A percentile compares a stretch with the other conserved stretches of the same genome.
phyloP scores from a whole-genome alignment of 2,888 invertebrate species.

The Acheta domesticus region DNA sequence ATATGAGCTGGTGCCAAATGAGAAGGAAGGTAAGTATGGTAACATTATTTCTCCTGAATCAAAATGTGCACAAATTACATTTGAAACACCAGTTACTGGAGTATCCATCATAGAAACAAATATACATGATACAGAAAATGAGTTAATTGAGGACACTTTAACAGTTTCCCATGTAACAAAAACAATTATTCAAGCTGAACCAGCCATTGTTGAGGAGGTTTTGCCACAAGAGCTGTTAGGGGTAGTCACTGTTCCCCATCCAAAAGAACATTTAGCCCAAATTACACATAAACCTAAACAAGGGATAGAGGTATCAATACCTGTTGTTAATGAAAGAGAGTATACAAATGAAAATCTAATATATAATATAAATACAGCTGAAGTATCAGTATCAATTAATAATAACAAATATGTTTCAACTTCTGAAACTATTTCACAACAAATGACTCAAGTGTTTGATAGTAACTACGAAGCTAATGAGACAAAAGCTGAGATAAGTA shows the following conservation, averaged over 20 bases:
- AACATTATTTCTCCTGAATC: constrained; percentile 31
- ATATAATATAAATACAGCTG: constrained; percentile 34
- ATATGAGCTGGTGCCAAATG: constrained; percentile 33
- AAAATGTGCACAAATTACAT: constrained; percentile 32
- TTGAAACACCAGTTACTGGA: constrained; percentile 37
- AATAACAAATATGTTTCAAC: constrained; percentile 34
- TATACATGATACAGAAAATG: constrained; percentile 33
- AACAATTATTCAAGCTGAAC: constrained; percentile 31
- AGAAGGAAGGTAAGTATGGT: constrained; percentile 36
- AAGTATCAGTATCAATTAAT: constrained; percentile 30
- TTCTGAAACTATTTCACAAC: constrained; percentile 34
- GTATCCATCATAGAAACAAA: constrained; percentile 34
- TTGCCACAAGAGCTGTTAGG: constrained; percentile 40
- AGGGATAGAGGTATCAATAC: constrained; percentile 35
- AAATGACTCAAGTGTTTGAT: constrained; percentile 29
- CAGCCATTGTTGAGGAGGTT: constrained; percentile 40
- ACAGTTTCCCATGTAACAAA: constrained; percentile 27
- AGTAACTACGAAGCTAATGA: constrained; percentile 28
- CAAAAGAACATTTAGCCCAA: constrained; percentile 33
- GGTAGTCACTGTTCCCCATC: constrained; percentile 29
- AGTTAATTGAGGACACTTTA: constrained; percentile 27
- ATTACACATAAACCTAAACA: constrained; percentile 35
- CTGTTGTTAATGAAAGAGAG: constrained; percentile 47
- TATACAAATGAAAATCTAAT: constrained; percentile 43
- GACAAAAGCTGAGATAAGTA: constrained; percentile 29